Evolutionary conservation across 2,888 invertebrate species (phyloP), one percentile per base, ranked within the genome.

Genomic region (Zonitis immaculata): DNA sequence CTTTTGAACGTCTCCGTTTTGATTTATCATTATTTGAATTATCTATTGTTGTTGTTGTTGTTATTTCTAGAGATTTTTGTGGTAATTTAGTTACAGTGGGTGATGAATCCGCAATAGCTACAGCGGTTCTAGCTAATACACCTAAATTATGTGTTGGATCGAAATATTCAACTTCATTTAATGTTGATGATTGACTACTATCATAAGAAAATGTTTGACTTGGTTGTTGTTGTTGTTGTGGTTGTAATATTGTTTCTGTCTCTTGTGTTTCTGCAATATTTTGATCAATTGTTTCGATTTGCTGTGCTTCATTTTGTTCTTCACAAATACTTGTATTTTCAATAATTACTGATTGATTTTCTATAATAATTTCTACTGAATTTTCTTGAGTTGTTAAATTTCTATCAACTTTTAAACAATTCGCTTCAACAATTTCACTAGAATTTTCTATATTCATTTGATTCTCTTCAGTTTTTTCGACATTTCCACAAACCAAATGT

Each of bases 1-100:
- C 27, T 44, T 48, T 43, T 9, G 42, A 25, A 12, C 35, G 16
- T 32, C 27, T 42, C 32, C 7, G 32, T 47, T 12, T 51, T 27
- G 28, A 1, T 12, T 9, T 47, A 32, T 1, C 20, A 26, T 28
- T 47, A 28, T 14, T 46, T 26, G 11, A 1, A 11, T 25, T 28
- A 35, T 44, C 28, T 45, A 32, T 44, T 25, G 49, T 1, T 7
- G 27, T 22, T 20, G n/a, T n/a, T n/a, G n/a, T n/a, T n/a, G n/a
- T n/a, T n/a, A n/a, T n/a, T n/a, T 42, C 30, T 26, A 12, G 20
- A n/a, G 11, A 14, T 14, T 39, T 22, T 43, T 49, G 35, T 35
- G 35, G 16, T 18, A 16, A 9, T 3, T 16, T 35, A 9, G 35
- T 18, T 35, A 35, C 35, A 35, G 32, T 32, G 6, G 35, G 16